A percentile compares a stretch with the other conserved stretches of the same genome.
These are phyloP conservation scores for Dilophus febrilis DNA, from an alignment of 2,888 invertebrate species.

Conservation along the genomic window DNA sequence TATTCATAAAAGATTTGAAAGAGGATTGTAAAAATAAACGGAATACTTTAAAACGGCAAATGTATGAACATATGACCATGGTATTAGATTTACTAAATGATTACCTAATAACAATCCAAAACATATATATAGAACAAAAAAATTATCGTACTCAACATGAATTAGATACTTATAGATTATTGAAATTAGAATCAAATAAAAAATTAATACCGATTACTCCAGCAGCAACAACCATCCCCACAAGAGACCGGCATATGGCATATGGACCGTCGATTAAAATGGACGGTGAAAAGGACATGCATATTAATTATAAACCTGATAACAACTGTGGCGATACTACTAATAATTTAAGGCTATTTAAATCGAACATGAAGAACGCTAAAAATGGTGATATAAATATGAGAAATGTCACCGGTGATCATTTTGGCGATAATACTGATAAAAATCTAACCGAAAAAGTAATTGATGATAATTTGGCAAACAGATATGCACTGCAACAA, in stretches of 20 bases:
- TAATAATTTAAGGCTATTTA: too few species aligned
- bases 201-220: slow-evolving; percentile 24
- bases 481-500: slow-evolving; percentile 5
- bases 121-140: slow-evolving; percentile 75
- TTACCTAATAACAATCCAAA: slow-evolving; percentile 72
- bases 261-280: too few species aligned
- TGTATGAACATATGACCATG: slow-evolving; percentile 57
- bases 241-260: too few species aligned
- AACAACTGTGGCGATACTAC: too few species aligned
- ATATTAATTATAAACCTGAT: too few species aligned
- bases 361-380: too few species aligned
- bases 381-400: not conserved
- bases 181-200: slow-evolving; percentile 42
- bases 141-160: slow-evolving; percentile 73
- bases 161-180: slow-evolving; percentile 64
- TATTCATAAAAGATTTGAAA: slow-evolving; percentile 57
- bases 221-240: too few species aligned
- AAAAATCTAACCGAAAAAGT: slow-evolving; percentile 11
- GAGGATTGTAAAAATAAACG: slow-evolving; percentile 39
- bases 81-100: slow-evolving; percentile 58
- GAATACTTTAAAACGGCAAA: slow-evolving; percentile 41
- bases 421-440: slow-evolving; percentile 9
- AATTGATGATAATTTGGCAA: slow-evolving; percentile 17
- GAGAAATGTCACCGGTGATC: not conserved
- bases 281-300: too few species aligned